Percentiles rank a stretch among this genome's conserved stretches.
Conservation (phyloP, 2,113 vertebrate species). For the Gambusia affinis region DNA sequence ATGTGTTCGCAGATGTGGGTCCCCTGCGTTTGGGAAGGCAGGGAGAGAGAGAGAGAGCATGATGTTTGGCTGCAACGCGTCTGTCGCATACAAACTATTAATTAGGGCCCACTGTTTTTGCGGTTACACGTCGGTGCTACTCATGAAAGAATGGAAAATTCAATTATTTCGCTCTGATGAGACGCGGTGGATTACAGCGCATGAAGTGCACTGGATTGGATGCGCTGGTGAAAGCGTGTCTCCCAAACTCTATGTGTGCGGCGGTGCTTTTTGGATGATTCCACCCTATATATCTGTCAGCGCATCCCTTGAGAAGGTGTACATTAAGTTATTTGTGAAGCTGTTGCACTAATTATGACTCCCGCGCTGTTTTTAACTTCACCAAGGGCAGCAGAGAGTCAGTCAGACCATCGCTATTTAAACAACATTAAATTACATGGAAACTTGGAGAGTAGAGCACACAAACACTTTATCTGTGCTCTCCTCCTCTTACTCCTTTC, state of each 20-base stretch:
- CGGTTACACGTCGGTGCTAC: conserved; percentile 47
- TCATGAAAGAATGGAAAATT: conserved; percentile 69
- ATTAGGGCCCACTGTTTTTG: conserved; percentile 65
- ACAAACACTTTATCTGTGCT: conserved; percentile 46
- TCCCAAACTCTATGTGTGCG: conserved; percentile 40
- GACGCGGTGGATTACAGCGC: conserved; percentile 42
- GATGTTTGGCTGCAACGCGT: conserved; percentile 31
- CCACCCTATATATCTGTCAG: conserved; percentile 61
- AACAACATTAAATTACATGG: conserved; percentile 72
- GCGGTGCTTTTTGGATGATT: conserved; percentile 15
- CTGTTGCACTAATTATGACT: conserved; percentile 57
- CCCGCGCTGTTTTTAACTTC: conserved; percentile 28
- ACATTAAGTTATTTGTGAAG: conserved; percentile 60
- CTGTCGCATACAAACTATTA: conserved; percentile 64
- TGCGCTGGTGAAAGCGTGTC: conserved; percentile 15
- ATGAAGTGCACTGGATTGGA: conserved; percentile 24
- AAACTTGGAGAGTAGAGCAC: conserved; percentile 60
- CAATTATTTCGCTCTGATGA: conserved; percentile 55
- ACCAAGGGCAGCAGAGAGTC: conserved; percentile 40
- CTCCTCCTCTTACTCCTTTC: conserved; percentile 26
- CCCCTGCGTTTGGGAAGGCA: conserved; percentile 15
- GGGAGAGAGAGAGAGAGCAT: conserved; percentile 6
- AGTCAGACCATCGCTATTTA: conserved; percentile 61
- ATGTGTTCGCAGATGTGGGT: conserved; percentile 57
- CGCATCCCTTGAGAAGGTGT: conserved; percentile 54